These are phyloP conservation scores for Marmota flaviventris DNA, from an alignment of 2,113 vertebrate species.

Conservation along the genomic window DNA sequence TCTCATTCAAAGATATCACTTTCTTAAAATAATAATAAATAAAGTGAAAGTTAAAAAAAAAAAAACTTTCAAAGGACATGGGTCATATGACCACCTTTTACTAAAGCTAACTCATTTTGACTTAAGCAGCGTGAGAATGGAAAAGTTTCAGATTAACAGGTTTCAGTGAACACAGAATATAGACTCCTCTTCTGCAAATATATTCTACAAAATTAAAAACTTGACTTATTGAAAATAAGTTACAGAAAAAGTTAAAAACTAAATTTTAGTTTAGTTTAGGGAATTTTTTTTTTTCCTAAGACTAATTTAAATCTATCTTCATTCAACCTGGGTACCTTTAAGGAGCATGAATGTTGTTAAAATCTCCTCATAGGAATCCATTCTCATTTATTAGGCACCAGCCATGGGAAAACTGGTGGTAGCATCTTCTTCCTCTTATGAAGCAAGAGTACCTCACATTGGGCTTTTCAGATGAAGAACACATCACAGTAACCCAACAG, in stretches of 20 bases:
- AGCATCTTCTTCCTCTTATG: background rate
- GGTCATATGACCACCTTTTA: background rate
- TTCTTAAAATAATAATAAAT: background rate
- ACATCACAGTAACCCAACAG: background rate
- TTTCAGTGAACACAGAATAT: background rate
- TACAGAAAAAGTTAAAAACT: conserved; percentile 20
- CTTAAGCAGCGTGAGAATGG: background rate
- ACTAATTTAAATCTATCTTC: conserved; percentile 57
- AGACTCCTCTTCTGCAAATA: conserved; percentile 5
- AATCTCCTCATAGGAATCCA: conserved; percentile 32
- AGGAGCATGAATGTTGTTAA: background rate
- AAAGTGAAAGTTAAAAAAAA: background rate
- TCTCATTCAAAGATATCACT: background rate
- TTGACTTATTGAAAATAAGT: conserved; percentile 25
- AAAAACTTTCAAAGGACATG: background rate
- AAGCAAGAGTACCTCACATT: background rate
- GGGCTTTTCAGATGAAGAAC: conserved; percentile 16
- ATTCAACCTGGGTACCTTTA: background rate
- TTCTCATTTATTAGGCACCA: conserved; percentile 29
- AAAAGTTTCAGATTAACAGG: background rate
- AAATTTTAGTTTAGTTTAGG: conserved; percentile 38
- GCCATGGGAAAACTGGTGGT: background rate
- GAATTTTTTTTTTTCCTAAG: conserved; percentile 43
- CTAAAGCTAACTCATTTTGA: background rate
- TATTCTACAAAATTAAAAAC: conserved; percentile 14